A percentile compares a stretch with the other conserved stretches of the same genome.
Conservation (phyloP, 2,888 invertebrate species). For the Leptothorax acervorum region DNA sequence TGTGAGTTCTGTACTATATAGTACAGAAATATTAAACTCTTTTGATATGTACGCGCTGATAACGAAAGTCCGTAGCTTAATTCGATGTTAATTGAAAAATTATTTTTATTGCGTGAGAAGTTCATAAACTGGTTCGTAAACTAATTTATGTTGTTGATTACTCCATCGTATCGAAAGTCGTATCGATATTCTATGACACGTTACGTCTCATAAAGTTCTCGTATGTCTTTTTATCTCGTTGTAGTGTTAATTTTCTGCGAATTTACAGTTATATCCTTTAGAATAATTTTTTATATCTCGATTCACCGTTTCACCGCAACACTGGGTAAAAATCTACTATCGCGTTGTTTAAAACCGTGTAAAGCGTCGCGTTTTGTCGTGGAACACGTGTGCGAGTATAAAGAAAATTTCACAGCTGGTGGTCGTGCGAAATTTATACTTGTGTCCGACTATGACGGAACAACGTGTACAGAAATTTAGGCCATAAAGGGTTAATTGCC, state of each 20-base stretch:
- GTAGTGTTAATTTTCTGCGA: not conserved
- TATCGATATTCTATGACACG: not conserved
- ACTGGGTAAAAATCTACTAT: not conserved
- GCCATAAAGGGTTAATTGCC: constrained; percentile 66
- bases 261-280: not conserved
- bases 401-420: constrained; percentile 22
- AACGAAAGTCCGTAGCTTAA: not conserved
- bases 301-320: constrained; percentile 13
- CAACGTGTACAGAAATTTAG: constrained; percentile 43
- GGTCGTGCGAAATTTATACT: constrained; percentile 17
- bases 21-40: constrained; percentile 11
- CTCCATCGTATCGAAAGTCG: not conserved
- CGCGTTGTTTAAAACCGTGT: no score
- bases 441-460: constrained; percentile 22
- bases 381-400: not conserved
- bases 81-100: constrained; percentile 14
- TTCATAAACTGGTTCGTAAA: not conserved
- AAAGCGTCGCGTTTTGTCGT: not conserved
- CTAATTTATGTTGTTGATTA: constrained; percentile 14
- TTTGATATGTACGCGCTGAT: not conserved
- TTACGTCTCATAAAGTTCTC: not conserved
- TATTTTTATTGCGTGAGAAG: constrained; percentile 20
- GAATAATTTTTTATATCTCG: not conserved
- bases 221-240: not conserved
- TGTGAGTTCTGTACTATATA: not conserved